Evolutionary conservation across 2,113 vertebrate species (phyloP), one percentile per base, ranked within the genome.

Genomic region (Macaca mulatta): DNA sequence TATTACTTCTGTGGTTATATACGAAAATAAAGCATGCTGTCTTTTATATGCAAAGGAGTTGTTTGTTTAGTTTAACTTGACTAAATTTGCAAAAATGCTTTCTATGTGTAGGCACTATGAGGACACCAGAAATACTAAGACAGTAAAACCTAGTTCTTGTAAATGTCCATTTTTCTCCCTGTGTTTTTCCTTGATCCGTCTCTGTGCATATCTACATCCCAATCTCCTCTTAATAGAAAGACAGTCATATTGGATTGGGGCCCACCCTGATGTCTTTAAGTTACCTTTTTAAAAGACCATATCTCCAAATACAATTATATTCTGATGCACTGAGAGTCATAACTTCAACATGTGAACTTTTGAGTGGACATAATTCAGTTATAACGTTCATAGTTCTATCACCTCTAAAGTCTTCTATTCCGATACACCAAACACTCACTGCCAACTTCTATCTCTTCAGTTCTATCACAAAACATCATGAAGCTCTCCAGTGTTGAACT

Each of bases 71-170:
- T 86, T 93, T 78, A 96, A 74, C 64, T 75, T 91, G 32, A 6
- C 16, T 89, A 93, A 77, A 59, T 95, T 97, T 89, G 17, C 57
- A 52, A 92, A 92, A 90, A 74, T 20, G n/a, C 32, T 30, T 52
- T 48, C 43, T 43, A 2, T 72, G 7, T 80, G 38, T 8, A 86
- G 14, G 9, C 4, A 72, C 18, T 72, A 30, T 88, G 75, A 95
- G 48, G 81, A 83, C 32, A 69, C 23, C 4, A 35, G 8, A 81
- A 83, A 83, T 27, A 45, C 32, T 69, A 55, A 50, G 22, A 92
- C 4, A 14, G 4, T 78, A 72, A 55, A 2, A 40, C 14, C 5
- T 12, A 50, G 4, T 1, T 6, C 45, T 72, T 61, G 10, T 50
- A 89, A 89, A 84, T 70, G 38, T 30, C 30, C 35, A 22, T 79